Evolutionary conservation across 2,888 invertebrate species (phyloP), one percentile per base, ranked within the genome.

Genomic region (Ephialtes manifestator): DNA sequence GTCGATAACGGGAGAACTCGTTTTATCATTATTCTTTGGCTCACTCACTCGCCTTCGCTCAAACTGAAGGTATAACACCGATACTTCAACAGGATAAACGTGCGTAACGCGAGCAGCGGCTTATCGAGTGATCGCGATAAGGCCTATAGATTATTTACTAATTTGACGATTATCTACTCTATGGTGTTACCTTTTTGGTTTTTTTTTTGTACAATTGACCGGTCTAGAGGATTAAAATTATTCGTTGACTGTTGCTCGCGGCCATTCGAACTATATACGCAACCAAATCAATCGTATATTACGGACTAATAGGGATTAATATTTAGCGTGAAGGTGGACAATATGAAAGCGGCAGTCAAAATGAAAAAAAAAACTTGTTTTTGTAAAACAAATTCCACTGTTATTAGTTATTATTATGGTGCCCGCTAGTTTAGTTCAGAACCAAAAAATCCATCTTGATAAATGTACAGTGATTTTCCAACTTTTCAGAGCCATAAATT

Each of bases 1-100:
- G 58, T 48, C 89, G 92, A 92, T 92, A 91, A 91, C 80, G 87
- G 87, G 76, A 84, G 83, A 84, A 76, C 89, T 88, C 88, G 88
- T 89, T 89, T 89, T 89, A 88, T 88, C 85, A 85, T 83, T 86
- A 77, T 74, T 81, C 85, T 71, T 55, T 7, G 75, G 63, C 86
- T 65, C 77, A 28, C 74, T 58, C 58, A 68, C 43, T 53, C 72
- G 65, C 77, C 39, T 80, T 75, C 63, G 35, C 78, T 55, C 58
- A 51, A 31, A 51, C 43, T 63, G n/a, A 39, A 39, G 65, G 65
- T 75, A 67, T 13, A 31, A 28, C 20, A n/a, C 20, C 55, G 28
- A 35, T 84, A 77, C 85, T 77, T 74, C 78, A 85, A 84, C 85
- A 83, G 74, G 79, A 81, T 70, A 65, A 85, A 84, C 80, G 63